Evolutionary conservation across 2,888 invertebrate genomes (phyloP).

Genomic region (Poecilobothrus nobilitatus): DNA sequence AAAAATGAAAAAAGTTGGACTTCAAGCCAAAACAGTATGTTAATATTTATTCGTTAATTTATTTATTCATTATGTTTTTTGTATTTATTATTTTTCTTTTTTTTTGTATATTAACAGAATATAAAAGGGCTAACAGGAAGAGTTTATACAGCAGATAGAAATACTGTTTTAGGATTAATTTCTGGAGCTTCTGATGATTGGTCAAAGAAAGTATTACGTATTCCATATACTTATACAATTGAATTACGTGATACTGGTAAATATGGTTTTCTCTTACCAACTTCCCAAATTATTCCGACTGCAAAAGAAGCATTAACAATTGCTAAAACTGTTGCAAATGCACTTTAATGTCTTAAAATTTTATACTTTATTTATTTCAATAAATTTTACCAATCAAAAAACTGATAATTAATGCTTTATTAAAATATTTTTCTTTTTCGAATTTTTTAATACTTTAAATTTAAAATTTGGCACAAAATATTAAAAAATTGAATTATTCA

Average conservation of each 20-base stretch:
- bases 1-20: not conserved
- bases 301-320: constrained; percentile 60
- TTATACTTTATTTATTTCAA: too few species aligned
- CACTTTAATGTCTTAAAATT: not conserved
- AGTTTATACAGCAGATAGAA: not conserved
- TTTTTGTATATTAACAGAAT: not conserved
- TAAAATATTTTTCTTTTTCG: too few species aligned
- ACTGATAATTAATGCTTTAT: too few species aligned
- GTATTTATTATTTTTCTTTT: too few species aligned
- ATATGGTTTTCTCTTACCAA: constrained; percentile 70
- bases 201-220: constrained; percentile 65
- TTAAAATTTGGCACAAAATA: too few species aligned
- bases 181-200: constrained; percentile 73
- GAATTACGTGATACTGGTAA: constrained; percentile 71
- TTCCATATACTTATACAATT: constrained; percentile 75
- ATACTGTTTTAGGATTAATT: not conserved
- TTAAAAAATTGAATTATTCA: too few species aligned
- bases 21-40: too few species aligned
- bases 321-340: constrained; percentile 41
- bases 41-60: too few species aligned
- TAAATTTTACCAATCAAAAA: too few species aligned
- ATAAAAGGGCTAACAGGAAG: not conserved
- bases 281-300: constrained; percentile 59
- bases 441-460: too few species aligned
- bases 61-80: too few species aligned